Base-by-base conservation (phyloP, 2,888 invertebrate genomes). In the Eupithecia inturbata region DNA sequence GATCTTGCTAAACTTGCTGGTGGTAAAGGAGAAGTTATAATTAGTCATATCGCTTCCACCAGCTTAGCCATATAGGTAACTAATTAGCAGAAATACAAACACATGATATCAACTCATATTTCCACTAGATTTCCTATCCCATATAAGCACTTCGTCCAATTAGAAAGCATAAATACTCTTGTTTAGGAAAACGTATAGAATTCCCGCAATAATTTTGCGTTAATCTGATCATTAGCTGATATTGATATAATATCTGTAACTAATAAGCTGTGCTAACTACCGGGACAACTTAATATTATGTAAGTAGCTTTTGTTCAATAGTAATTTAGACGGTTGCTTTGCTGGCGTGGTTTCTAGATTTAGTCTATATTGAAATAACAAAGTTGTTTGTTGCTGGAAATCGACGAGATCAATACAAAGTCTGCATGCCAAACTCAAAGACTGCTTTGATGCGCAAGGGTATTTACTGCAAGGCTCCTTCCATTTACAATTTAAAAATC, bases 91-190 rank as follows among this genome's bases (percentile, higher is more conserved):
- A 39, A 39, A 36, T 66, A 39, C 66, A 39, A 64, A 66, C 62
- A 57, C 57, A 57, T 7, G 63, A 22, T 66, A 39, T 22, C 22
- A 66, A 66, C 39, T 39, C 82, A 84, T 84, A 85, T 83, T 81
- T 80, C 79, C 71, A 69, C 70, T 80, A 75, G 66, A 62, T 81
- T 80, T 82, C 81, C 74, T 77, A 78, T 86, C 78, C 88, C 88
- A 74, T 88, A 85, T 86, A 86, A 77, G 88, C 81, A 77, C 82
- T 79, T 81, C 87, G 82, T 83, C 85, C 82, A 87, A 87, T 88
- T 88, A 88, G 86, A 90, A 88, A 88, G 85, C 84, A 85, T 80
- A 79, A 71, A 57, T 77, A 76, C 73, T 75, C 82, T 78, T 79
- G 84, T 66, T 36, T 66, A n/a, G 66, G 36, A 66, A 66, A 36